Evolutionary conservation across 1,140 invertebrate genomes (phyloP), one percentile per base, ranked within the genome.

Genomic region (Trypoxylus dichotomus): DNA sequence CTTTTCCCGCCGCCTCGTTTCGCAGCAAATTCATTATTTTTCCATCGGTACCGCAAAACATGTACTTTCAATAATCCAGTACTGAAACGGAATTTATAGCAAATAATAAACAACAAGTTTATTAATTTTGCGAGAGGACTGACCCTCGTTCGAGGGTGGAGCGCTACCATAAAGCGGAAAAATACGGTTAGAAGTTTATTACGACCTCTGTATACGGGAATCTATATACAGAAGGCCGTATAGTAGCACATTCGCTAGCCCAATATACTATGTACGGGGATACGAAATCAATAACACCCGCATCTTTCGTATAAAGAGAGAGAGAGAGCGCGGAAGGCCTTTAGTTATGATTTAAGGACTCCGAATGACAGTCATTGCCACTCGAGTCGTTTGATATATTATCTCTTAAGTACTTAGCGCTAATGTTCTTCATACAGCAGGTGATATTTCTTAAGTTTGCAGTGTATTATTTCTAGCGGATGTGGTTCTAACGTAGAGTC

Each of bases 321-420:
- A 54, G 3, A 21, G 58, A 10, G 15, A 24, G 19, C 6, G 11
- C 21, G 6, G 25, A 29, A 21, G 21, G 8, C 47, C 21, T 29
- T 27, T 68, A 68, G 60, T 68, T 68, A 68, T 68, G 60, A 68
- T 68, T 68, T 68, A 68, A 68, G 24, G 60, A 68, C 24, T 68
- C 8, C 60, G 60, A 68, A 68, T 68, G 60, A 68, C 60, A 68
- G 60, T 68, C 60, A 68, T 68, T 68, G 60, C 60, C 27, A 29
- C 60, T 29, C 60, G 3, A 68, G 24, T 24, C n/a, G 6, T 11
- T 24, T 68, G 60, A 27, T 68, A 21, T 68, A 68, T 68, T 29
- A 68, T 68, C 60, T 68, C 60, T 29, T 68, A 68, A 68, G 60
- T 68, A 68, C 21, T 21, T n/a, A 11, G 24, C 60, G 21, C 60